Evolutionary conservation across 2,888 invertebrate genomes (phyloP), one percentile per base, ranked within the genome.

Genomic region (Ligdia adustata): DNA sequence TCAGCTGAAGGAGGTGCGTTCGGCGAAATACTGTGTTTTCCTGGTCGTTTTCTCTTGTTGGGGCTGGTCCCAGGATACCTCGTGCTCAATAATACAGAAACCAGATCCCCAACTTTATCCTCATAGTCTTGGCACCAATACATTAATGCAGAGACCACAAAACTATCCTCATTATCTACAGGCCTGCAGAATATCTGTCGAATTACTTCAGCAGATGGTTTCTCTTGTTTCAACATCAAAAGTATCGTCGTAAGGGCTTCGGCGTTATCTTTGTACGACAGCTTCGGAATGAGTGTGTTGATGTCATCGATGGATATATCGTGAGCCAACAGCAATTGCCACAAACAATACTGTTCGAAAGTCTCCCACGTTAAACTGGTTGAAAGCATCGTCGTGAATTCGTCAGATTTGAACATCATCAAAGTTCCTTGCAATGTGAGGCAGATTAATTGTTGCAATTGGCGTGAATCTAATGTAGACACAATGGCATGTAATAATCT

Each of bases 311-410:
- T 93, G 40, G 97, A 95, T 73, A 98, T 95, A 78, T 97, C 97
- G 78, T 99, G 99, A 27, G 98, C 98, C 59, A 95, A 94, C 34
- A 99, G 93, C 46, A 99, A 91, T 82, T 99, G 98, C 99, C 99
- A 99, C 31, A 99, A 92, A 79, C 98, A 98, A 77, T 97, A 95
- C 82, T 99, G 99, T 81, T 99, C 99, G 66, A 98, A 97, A 1
- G 98, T 98, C 85, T 99, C 99, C 97, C 99, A 99, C 45, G 93
- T 93, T 43, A 99, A 90, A 69, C 97, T 98, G 28, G 95, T 94
- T 51, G 95, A 95, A 62, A 96, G 82, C 79, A 96, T 92, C 27
- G 93, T 91, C 46, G 93, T 93, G 29, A 96, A 91, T 44, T 94
- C 94, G 62, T 96, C 96, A 26, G 92, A 92, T 74, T 95, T 95